These are phyloP conservation scores for Microcebus jonahi DNA, from an alignment of 2,113 vertebrate genomes.

Conservation along the genomic window DNA sequence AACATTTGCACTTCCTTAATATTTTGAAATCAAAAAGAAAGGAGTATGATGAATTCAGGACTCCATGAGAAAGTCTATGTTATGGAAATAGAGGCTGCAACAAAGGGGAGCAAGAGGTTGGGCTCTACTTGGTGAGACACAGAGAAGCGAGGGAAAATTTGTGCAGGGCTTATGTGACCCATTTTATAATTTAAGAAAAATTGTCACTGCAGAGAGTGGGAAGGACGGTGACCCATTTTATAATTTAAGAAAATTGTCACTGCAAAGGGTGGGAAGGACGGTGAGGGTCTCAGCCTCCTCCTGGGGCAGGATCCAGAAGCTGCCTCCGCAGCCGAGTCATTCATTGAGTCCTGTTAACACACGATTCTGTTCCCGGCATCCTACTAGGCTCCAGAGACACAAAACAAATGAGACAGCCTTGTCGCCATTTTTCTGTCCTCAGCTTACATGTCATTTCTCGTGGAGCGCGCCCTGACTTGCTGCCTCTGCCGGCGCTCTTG, in stretches of 20 bases:
- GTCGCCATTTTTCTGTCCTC: background rate
- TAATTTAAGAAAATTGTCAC: no score
- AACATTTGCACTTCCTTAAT: no score
- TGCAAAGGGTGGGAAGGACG: accelerated
- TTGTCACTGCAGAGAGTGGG: accelerated
- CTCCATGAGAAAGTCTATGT: accelerated
- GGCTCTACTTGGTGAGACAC: accelerated
- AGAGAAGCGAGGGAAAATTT: no score
- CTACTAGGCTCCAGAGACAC: background rate
- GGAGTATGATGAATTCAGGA: background rate
- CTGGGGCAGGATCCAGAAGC: background rate
- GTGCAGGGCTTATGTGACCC: accelerated
- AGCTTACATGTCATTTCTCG: background rate
- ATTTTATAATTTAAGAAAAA: background rate
- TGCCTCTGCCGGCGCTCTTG: background rate
- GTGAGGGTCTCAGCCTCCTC: background rate
- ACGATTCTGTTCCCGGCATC: background rate
- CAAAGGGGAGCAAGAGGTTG: background rate
- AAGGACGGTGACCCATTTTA: no score
- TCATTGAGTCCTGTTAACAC: background rate
- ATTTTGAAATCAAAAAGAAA: no score
- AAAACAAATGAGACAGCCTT: background rate
- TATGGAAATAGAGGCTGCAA: background rate
- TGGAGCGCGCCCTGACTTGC: background rate
- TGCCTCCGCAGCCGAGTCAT: accelerated